Conservation (phyloP, 2,113 vertebrate species). For the Rhynchopsitta pachyrhyncha region DNA sequence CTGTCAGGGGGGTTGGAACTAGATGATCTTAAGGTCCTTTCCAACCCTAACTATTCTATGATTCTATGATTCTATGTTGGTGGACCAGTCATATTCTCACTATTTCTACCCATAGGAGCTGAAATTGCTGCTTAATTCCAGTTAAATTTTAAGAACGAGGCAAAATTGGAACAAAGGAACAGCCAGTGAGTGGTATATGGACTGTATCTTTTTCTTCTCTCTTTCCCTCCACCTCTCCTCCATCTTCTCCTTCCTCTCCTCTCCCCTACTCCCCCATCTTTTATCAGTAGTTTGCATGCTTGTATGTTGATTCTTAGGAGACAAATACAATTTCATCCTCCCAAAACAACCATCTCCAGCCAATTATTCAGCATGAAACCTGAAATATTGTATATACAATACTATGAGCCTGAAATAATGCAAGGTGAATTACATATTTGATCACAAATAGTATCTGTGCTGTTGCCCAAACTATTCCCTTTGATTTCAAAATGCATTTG, state of each 20-base stretch:
- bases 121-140: neutral
- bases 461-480: neutral
- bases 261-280: neutral
- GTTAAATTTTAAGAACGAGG: neutral
- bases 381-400: neutral
- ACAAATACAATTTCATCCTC: neutral
- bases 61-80: neutral
- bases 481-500: neutral
- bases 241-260: neutral
- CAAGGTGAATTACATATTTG: neutral
- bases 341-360: neutral
- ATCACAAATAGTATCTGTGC: neutral
- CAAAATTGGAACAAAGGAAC: neutral
- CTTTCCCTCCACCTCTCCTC: accelerated
- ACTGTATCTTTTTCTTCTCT: too few species aligned
- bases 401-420: neutral
- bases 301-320: neutral
- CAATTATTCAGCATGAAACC: neutral
- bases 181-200: neutral
- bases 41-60: too few species aligned
- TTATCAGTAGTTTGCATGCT: neutral
- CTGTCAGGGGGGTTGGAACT: too few species aligned
- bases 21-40: too few species aligned
- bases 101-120: neutral
- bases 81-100: neutral